Evolutionary conservation across 64 coral and sea anemone genomes (phyloP).

Genomic region (Pachyseris speciosa): DNA sequence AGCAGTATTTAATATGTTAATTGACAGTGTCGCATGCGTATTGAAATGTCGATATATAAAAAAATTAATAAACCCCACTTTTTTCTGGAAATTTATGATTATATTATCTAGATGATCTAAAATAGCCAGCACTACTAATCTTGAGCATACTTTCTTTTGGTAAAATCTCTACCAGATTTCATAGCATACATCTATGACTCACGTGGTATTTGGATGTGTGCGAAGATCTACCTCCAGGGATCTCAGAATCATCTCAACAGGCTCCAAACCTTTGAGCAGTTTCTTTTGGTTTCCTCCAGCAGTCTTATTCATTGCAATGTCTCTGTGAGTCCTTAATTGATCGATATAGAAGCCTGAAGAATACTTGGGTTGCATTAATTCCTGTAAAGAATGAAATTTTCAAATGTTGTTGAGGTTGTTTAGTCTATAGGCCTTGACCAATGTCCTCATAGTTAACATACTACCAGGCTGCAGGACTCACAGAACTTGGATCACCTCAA

Average conservation of each 20-base stretch:
- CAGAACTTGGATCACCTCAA: too few relatives aligned
- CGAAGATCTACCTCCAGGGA: slow-evolving; percentile 96
- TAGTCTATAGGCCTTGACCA: too few relatives aligned
- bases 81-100: too few relatives aligned
- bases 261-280: slow-evolving; percentile 75
- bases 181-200: slow-evolving; percentile 7
- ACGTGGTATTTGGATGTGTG: slow-evolving; percentile 99
- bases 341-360: slow-evolving; percentile 97
- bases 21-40: too few relatives aligned
- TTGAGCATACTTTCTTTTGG: too few relatives aligned
- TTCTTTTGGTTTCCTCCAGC: slow-evolving; percentile 57
- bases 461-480: too few relatives aligned
- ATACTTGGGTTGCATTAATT: slow-evolving; percentile 97
- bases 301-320: slow-evolving; percentile 68
- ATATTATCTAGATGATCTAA: neutral
- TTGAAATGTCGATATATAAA: too few relatives aligned
- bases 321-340: slow-evolving; percentile 83
- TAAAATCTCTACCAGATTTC: neutral
- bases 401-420: too few relatives aligned
- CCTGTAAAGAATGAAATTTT: slow-evolving; percentile 64
- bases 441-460: too few relatives aligned
- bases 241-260: slow-evolving; percentile 92
- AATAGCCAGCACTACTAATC: neutral
- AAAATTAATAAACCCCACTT: too few relatives aligned
- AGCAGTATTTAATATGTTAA: too few relatives aligned